These are phyloP conservation scores for Scaptomyza parva DNA, from an alignment of 2,888 invertebrate species.

Conservation along the genomic window DNA sequence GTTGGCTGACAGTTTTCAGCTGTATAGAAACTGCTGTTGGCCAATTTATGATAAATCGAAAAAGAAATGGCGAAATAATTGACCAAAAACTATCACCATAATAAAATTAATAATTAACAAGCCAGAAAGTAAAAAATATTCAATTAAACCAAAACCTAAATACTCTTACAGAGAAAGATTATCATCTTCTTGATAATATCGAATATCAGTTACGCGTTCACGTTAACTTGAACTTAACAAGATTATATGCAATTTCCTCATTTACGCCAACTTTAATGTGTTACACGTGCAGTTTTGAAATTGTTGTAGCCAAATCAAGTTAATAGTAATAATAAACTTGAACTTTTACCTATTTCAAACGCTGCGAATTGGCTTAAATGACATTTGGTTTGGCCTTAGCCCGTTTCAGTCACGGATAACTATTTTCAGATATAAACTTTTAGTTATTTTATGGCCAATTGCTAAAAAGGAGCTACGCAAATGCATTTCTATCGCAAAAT, in stretches of 20 bases:
- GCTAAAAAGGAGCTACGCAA: conserved; percentile 3
- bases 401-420: not conserved
- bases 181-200: too few species aligned
- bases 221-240: not conserved
- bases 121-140: not conserved
- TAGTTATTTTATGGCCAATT: not conserved
- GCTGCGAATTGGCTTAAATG: conserved; percentile 20
- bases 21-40: conserved; percentile 4
- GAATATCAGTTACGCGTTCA: not conserved
- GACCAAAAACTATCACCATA: not conserved
- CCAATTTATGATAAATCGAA: not conserved
- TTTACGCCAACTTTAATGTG: not conserved
- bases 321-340: conserved; percentile 4
- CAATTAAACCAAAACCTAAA: not conserved
- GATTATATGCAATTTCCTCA: not conserved
- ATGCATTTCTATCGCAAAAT: conserved; percentile 12
- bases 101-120: conserved; percentile 12
- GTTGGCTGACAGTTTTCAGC: conserved; percentile 31
- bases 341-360: conserved; percentile 19
- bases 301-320: not conserved
- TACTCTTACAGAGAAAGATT: not conserved
- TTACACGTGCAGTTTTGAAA: not conserved
- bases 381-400: conserved; percentile 11
- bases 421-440: conserved; percentile 1
- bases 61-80: conserved; percentile 6